Base-by-base conservation (phyloP, 1,140 invertebrate genomes). In the Drosophila miranda region DNA sequence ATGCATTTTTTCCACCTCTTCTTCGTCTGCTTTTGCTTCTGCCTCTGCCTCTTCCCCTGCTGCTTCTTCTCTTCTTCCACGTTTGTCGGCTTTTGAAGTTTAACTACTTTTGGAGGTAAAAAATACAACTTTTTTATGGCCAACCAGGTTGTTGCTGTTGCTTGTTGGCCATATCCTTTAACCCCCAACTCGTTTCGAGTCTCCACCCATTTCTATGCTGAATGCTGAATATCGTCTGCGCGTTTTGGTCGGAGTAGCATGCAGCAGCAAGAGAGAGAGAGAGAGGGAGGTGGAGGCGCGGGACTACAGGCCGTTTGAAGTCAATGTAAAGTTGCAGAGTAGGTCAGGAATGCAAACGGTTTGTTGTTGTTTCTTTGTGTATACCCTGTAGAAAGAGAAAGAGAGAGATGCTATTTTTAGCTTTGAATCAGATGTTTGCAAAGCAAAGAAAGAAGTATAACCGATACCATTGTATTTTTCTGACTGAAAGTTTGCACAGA, bases 311-410 rank as follows among this genome's bases (percentile, higher is more conserved):
- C 57, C 67, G 70, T 78, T 81, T 82, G 69, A 69, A 69, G 66
- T 69, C 66, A 54, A 53, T 51, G 66, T 70, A 48, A 70, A 75
- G 71, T 80, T 70, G 69, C 81, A 60, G 77, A 86, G 81, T 86
- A 86, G 81, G 81, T 86, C 81, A 86, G 82, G 82, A 86, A 86
- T 86, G 81, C 74, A 82, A 87, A 75, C 66, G 66, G 66, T 69
- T 64, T 23, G 23, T 5, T 3, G 23, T 23, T 26, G 23, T 26
- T 26, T 5, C 3, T 26, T 26, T 26, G 61, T 9, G 30, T 13
- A 11, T 38, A 38, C 34, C 34, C 34, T 38, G 11, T 38, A 38
- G 1, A 13, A 11, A 13, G 34, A 38, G 11, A 13, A 11, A 13
- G 11, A 13, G 11, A 3, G 3, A 9, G 9, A 19, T 19, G 19